Evolutionary conservation across 1,140 invertebrate species (phyloP), one percentile per base, ranked within the genome.

Genomic region (Papilio xuthus): DNA sequence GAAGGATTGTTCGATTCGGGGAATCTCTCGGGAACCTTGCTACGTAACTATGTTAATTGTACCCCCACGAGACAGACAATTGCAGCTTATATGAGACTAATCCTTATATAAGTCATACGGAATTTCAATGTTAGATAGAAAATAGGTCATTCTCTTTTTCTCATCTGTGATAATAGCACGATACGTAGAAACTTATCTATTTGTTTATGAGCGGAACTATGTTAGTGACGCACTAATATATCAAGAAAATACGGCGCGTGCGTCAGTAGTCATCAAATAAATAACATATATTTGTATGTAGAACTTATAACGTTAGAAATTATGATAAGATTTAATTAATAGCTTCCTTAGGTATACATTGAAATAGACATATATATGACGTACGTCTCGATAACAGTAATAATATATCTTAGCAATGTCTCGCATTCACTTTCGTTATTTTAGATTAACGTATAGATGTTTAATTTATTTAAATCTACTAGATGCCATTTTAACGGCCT

Each of bases 291-390:
- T 60, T 10, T 13, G 56, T 67, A 28, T 28, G 26, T 67, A 67
- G 26, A 67, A 15, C 60, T 28, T 53, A 50, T 50, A 13, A 15
- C 26, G 23, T 67, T 67, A 67, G 60, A 67, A 23, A 63, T 63
- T 63, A 67, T 28, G 60, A 67, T 67, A 67, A 67, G 60, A 67
- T 67, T 67, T 32, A 67, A 67, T 67, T 67, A 67, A 32, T 67
- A 67, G 50, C 56, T 26, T 60, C 10, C 23, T 13, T 47, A 47
- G 44, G 12, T 50, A 28, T 32, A 28, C 18, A 53, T 67, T 67
- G 23, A 67, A 67, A 67, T 67, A 67, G 26, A 15, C 60, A 28
- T 67, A 67, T 67, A 1, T 7, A 28, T 67, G 60, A 67, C 60
- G 60, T 67, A 60, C 26, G 56, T 60, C 20, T 20, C 23, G 8